phyloP scores from a whole-genome alignment of 2,797 vertebrate species.

The Pteropus rufus region DNA sequence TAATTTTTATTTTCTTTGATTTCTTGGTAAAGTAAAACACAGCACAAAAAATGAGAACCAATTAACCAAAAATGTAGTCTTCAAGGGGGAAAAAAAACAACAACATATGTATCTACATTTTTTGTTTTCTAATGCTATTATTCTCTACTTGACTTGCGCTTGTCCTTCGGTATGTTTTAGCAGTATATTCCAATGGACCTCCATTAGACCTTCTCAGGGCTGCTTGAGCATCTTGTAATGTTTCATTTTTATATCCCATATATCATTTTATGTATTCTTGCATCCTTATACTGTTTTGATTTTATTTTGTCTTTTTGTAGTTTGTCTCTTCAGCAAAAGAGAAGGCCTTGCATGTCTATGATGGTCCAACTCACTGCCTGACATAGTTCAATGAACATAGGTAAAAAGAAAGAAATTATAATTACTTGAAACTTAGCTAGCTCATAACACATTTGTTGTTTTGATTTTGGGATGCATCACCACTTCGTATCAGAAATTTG shows the following conservation, averaged over 20 bases:
- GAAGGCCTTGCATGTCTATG: neutral
- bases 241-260: neutral
- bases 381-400: neutral
- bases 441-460: neutral
- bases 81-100: neutral
- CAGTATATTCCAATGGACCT: neutral
- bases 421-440: neutral
- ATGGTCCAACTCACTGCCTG: neutral
- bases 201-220: neutral
- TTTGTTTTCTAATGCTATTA: neutral
- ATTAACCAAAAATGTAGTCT: neutral
- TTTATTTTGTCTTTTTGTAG: neutral
- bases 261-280: neutral
- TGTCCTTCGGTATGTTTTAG: neutral
- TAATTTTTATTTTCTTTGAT: neutral
- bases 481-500: neutral
- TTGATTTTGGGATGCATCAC: neutral
- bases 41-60: neutral
- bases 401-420: neutral
- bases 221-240: neutral
- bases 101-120: accelerated
- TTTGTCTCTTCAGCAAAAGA: neutral
- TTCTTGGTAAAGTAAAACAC: neutral
- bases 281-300: neutral
- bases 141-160: neutral